A percentile compares a stretch with the other conserved stretches of the same genome.
These are phyloP conservation scores for Thymallus thymallus DNA, from an alignment of 2,113 vertebrate genomes.

Conservation along the genomic window DNA sequence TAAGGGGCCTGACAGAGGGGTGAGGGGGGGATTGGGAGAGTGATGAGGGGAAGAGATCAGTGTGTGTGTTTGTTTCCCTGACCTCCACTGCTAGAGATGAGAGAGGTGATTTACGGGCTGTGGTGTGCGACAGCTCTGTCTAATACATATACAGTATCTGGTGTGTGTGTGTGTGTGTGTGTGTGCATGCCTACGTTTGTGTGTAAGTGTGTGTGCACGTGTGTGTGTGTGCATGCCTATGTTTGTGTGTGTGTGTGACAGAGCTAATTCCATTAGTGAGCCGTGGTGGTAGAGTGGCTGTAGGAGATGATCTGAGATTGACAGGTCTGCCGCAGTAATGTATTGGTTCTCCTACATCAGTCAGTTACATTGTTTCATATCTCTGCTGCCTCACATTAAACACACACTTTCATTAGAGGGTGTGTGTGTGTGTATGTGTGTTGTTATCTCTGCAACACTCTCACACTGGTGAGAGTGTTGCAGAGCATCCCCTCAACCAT, in stretches of 20 bases:
- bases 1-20: background rate
- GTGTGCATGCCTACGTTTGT: background rate
- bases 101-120: background rate
- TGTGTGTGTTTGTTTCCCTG: background rate
- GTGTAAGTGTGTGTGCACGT: background rate
- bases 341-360: too few relatives aligned
- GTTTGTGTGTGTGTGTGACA: background rate
- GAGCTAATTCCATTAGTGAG: too few relatives aligned
- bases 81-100: background rate
- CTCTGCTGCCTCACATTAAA: too few relatives aligned
- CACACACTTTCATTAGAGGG: too few relatives aligned
- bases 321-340: too few relatives aligned
- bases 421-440: too few relatives aligned
- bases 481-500: too few relatives aligned
- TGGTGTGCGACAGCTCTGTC: background rate
- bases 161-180: background rate
- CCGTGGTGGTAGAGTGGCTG: too few relatives aligned
- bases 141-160: background rate
- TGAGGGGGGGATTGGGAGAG: background rate
- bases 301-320: too few relatives aligned
- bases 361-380: too few relatives aligned
- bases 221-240: background rate
- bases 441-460: too few relatives aligned
- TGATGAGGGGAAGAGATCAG: background rate
- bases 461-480: too few relatives aligned